Evolutionary conservation across 2,113 vertebrate genomes (phyloP).

Genomic region (Desmodus rotundus): DNA sequence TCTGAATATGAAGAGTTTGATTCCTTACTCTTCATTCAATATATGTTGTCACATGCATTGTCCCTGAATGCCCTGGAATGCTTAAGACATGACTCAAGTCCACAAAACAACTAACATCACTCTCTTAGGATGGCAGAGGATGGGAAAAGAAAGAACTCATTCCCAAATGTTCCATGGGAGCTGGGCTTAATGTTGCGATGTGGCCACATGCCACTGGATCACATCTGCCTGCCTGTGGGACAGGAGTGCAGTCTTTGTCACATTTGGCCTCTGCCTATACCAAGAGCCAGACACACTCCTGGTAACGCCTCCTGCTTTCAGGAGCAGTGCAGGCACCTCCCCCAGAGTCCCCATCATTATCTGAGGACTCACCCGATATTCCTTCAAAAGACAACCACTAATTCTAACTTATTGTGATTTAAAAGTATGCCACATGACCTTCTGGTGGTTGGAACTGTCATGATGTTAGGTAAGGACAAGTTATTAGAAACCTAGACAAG

Average conservation of each 20-base stretch:
- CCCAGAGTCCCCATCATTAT: accelerated
- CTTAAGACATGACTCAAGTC: neutral
- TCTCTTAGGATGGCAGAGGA: neutral
- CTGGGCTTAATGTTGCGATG: accelerated
- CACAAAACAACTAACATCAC: neutral
- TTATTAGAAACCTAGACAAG: neutral
- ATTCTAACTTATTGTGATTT: neutral
- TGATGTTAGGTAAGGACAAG: neutral
- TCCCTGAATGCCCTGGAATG: neutral
- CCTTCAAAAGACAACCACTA: neutral
- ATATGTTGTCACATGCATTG: accelerated
- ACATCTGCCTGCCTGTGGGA: no score
- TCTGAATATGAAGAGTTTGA: neutral
- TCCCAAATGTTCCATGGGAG: accelerated
- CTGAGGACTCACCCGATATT: neutral
- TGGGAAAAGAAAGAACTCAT: no score
- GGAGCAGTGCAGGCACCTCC: accelerated
- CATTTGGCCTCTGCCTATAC: accelerated
- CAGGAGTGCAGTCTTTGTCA: accelerated
- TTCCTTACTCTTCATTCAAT: neutral
- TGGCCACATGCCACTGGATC: accelerated
- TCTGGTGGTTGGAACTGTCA: accelerated
- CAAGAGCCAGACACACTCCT: accelerated
- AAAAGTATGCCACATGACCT: accelerated
- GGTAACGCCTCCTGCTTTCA: accelerated